Evolutionary conservation across 2,888 invertebrate genomes (phyloP).

Genomic region (Euplagia quadripunctaria): DNA sequence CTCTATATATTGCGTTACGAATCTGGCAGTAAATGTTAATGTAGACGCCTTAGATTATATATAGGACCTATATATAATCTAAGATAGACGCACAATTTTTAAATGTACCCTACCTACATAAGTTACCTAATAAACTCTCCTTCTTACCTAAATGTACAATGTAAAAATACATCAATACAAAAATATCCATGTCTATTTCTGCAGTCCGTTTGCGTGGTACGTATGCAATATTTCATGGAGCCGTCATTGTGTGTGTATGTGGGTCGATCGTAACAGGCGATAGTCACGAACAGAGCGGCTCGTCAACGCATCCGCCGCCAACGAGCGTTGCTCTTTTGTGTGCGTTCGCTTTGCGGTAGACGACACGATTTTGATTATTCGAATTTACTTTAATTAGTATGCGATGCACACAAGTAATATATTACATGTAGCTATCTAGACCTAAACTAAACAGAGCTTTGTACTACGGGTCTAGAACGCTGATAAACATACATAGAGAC

Average conservation of each 20-base stretch:
- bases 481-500: background rate
- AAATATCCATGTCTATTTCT: constrained; percentile 25
- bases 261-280: constrained; percentile 82
- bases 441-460: too few relatives aligned
- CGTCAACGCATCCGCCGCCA: constrained; percentile 73
- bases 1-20: too few relatives aligned
- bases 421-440: too few relatives aligned
- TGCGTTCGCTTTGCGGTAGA: constrained; percentile 47
- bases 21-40: too few relatives aligned
- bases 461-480: background rate
- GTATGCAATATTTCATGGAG: constrained; percentile 45
- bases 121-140: too few relatives aligned
- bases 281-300: constrained; percentile 71
- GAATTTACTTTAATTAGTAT: background rate
- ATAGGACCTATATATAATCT: too few relatives aligned
- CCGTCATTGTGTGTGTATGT: constrained; percentile 64
- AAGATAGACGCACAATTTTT: too few relatives aligned
- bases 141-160: too few relatives aligned
- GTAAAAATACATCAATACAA: background rate
- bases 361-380: constrained; percentile 40
- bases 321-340: constrained; percentile 54
- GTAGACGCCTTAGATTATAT: too few relatives aligned
- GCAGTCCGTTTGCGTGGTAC: constrained; percentile 23
- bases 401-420: background rate
- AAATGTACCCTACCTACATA: background rate